These are phyloP conservation scores for Amphimedon queenslandica DNA, from an alignment of 37 sponge, comb jelly and placozoan species.

Conservation along the genomic window DNA sequence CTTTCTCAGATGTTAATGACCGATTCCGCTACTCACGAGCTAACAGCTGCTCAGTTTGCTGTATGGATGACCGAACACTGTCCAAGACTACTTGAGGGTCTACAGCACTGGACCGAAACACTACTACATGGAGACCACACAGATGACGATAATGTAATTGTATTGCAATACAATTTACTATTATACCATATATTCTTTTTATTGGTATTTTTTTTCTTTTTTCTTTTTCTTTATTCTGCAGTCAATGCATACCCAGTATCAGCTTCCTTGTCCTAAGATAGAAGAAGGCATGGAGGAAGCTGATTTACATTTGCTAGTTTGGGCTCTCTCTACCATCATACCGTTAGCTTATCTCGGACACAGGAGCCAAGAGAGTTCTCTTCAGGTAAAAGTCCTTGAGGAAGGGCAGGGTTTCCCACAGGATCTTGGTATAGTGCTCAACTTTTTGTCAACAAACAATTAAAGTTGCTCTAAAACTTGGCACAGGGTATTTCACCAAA, in stretches of 20 bases:
- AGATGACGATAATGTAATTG: not conserved
- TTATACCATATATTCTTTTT: not conserved
- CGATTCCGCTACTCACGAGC: conserved; percentile 4
- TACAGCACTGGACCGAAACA: conserved; percentile 42
- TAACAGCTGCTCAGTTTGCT: conserved; percentile 22
- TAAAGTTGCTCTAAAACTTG: too few relatives aligned
- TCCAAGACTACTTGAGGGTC: conserved; percentile 56
- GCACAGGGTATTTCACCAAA: too few relatives aligned
- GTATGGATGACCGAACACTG: conserved; percentile 38
- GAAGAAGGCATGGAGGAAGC: conserved; percentile 2
- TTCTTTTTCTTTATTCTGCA: not conserved
- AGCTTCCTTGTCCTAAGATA: conserved; percentile 13
- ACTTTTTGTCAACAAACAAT: too few relatives aligned
- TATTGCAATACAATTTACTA: not conserved
- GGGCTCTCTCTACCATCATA: conserved; percentile 54
- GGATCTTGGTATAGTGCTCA: too few relatives aligned
- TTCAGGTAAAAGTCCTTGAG: too few relatives aligned
- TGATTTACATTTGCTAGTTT: conserved; percentile 28
- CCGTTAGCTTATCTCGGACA: conserved; percentile 41
- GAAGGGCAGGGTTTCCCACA: too few relatives aligned
- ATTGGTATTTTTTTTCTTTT: not conserved
- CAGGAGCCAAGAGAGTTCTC: not conserved
- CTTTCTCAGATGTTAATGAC: not conserved
- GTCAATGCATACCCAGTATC: conserved; percentile 7
- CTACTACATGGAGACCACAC: conserved; percentile 23